Evolutionary conservation across 2,113 vertebrate genomes (phyloP).

Genomic region (Stomatorhinus ivindoensis): DNA sequence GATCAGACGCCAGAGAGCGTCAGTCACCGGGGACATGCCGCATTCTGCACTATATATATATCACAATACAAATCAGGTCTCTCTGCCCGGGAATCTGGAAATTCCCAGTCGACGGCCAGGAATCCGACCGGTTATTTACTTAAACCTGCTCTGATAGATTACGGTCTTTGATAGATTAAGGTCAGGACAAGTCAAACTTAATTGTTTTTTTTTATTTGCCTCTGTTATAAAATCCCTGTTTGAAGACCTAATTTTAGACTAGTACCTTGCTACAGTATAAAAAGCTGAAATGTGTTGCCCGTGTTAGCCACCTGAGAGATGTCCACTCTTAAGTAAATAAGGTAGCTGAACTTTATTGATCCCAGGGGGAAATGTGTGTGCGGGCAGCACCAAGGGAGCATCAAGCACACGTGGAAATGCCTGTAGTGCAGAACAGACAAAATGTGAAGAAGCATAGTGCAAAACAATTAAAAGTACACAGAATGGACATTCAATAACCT

Average conservation of each 20-base stretch:
- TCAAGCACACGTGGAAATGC: neutral
- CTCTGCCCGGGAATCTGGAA: neutral
- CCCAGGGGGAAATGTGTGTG: neutral
- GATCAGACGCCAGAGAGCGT: neutral
- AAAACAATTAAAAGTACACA: neutral
- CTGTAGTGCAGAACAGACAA: neutral
- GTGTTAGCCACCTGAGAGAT: neutral
- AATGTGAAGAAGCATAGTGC: neutral
- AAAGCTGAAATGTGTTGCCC: neutral
- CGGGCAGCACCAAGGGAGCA: neutral
- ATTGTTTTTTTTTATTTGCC: neutral
- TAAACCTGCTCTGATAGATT: neutral
- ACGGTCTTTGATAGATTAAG: slow-evolving; percentile 1
- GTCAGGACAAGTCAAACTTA: neutral
- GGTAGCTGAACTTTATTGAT: neutral
- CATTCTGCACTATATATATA: neutral
- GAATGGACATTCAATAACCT: neutral
- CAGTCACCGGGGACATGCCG: neutral
- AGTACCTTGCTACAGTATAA: neutral
- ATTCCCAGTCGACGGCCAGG: neutral
- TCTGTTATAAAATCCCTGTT: neutral
- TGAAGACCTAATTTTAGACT: neutral
- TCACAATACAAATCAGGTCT: neutral
- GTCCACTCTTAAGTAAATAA: neutral
- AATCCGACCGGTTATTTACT: neutral